Base-by-base conservation (phyloP, 2,888 invertebrate genomes). In the Hydrotaea cyrtoneurina region DNA sequence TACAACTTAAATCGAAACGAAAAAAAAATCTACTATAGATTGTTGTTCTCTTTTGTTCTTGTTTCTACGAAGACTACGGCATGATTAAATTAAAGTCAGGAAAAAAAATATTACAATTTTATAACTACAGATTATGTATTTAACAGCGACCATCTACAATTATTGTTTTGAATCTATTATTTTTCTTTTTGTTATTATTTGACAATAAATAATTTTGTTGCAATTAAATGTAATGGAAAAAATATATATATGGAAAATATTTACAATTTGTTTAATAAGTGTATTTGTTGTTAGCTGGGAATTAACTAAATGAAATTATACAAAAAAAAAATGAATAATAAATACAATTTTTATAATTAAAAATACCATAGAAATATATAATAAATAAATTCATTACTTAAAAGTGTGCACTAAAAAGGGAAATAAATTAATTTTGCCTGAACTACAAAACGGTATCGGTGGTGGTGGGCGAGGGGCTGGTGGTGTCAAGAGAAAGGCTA, bases 71-170 rank as follows among this genome's bases (percentile, higher is more conserved):
- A 66, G 13, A 21, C 5, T 10, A 43, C 7, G 11, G 10, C 17
- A 43, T 15, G 46, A 10, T 7, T 46, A 69, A 15, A 46, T 43
- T 69, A 69, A 23, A 21, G 36, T 19, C n/a, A 50, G 4, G n/a
- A 43, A 43, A 43, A 31, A 43, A 4, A 50, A 50, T 50, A 50
- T 50, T 50, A 50, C 50, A 50, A 50, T 50, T 50, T n/a, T 50
- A 50, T n/a, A 50, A n/a, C 50, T 50, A 50, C 2, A 5, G 3
- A 43, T 50, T 31, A 7, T 50, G 2, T n/a, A 19, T 39, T 31
- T 66, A 19, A 66, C 66, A 66, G 39, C 66, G 43, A 66, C 66
- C 66, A 66, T 31, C 66, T 66, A 66, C 66, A 66, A 19, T 43
- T 66, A 66, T 64, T 50, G 50, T 50, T 50, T n/a, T 50, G 4